phyloP scores from a whole-genome alignment of 2,113 vertebrate genomes.

The Cranoglanis bouderius region DNA sequence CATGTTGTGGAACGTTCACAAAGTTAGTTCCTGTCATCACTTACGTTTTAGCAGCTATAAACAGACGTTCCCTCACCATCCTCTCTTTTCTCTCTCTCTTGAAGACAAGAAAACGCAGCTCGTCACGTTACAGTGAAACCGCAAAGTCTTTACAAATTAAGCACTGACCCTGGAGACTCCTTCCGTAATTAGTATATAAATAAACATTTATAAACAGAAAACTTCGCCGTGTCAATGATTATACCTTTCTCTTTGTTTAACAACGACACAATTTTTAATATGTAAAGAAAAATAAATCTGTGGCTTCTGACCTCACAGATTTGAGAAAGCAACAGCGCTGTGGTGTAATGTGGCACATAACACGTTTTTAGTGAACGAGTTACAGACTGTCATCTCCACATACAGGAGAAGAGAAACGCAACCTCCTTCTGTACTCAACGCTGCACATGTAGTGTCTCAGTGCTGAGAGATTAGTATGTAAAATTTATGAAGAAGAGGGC shows the following conservation, averaged over 20 bases:
- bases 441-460: constrained; percentile 18
- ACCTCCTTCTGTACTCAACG: constrained; percentile 24
- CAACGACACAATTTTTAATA: background rate
- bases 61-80: constrained; percentile 21
- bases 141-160: background rate
- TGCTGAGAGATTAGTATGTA: constrained; percentile 36
- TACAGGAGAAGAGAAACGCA: constrained; percentile 23
- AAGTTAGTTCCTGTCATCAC: constrained; percentile 15
- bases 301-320: background rate
- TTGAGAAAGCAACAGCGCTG: background rate
- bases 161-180: constrained; percentile 14
- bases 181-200: background rate
- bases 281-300: background rate
- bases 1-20: background rate
- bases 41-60: constrained; percentile 27
- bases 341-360: background rate
- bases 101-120: constrained; percentile 26
- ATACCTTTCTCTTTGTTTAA: background rate
- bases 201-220: background rate
- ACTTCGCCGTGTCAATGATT: background rate
- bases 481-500: constrained; percentile 39
- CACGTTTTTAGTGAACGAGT: constrained; percentile 31
- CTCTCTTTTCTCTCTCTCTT: constrained; percentile 20
- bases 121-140: background rate
- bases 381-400: constrained; percentile 27